Evolutionary conservation across 2,113 vertebrate species (phyloP), one percentile per base, ranked within the genome.

Genomic region (Tautogolabrus adspersus): DNA sequence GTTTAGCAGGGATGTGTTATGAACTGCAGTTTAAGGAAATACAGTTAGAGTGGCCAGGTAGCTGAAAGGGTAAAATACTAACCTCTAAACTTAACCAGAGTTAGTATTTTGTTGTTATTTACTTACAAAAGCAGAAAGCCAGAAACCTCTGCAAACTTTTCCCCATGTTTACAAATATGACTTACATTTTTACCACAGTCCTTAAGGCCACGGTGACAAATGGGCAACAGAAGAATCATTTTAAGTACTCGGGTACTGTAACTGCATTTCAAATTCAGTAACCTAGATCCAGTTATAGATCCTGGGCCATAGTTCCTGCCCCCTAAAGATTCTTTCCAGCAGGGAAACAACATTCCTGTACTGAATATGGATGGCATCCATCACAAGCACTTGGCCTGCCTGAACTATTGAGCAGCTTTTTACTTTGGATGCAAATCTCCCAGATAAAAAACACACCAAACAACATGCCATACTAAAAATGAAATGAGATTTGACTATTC

Each of bases 231-330:
- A 21, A n/a, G 49, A n/a, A 10, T 52, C 49, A 18, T 49, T 49
- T 49, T 7, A 8, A 49, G 47, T 49, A 18, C 47, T 54, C 8
- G 3, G 44, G n/a, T 30, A 52, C 22, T 26, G 44, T 22, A 66
- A 49, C 44, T 40, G 44, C 11, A 52, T 70, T 69, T 61, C 3
- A 10, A 72, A 30, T 40, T 19, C n/a, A 60, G 47, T 3, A 65
- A 56, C 46, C 8, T 9, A 9, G 34, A 21, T n/a, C 38, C 3
- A 22, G 70, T 54, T 70, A 22, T 46, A 60, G 57, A 37, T 59
- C 49, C 46, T 42, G 18, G 22, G 23, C n/a, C 40, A 16, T 22
- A 56, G 55, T 47, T 66, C 19, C 21, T 15, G n/a, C 0, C 34
- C 7, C 8, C 10, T 38, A 38, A 54, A 76, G 34, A 22, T 46